Conservation (phyloP, 2,888 invertebrate species). For the Dermolepida albohirtum region DNA sequence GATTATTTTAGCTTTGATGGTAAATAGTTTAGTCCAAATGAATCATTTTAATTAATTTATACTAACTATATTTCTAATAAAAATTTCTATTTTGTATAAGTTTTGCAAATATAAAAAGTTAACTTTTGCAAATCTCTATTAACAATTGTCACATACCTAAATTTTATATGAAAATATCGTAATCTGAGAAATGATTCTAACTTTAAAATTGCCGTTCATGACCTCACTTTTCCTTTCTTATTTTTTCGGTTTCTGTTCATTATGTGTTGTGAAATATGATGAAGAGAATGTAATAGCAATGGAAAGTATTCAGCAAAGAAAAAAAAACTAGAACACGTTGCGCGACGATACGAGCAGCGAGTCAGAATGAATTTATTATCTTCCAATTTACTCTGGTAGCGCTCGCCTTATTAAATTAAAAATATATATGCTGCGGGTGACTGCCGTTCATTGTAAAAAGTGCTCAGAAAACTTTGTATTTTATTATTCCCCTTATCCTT, state of each 20-base stretch:
- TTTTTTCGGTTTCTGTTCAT: slow-evolving; percentile 27
- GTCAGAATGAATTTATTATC: slow-evolving; percentile 40
- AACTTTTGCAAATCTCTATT: too few species aligned
- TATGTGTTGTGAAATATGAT: slow-evolving; percentile 31
- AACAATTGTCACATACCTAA: too few species aligned
- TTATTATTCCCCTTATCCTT: slow-evolving; percentile 26
- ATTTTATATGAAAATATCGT: too few species aligned
- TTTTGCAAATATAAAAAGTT: too few species aligned
- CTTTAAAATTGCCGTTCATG: slow-evolving; percentile 26
- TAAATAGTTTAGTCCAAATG: too few species aligned
- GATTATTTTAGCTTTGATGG: too few species aligned
- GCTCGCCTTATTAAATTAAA: slow-evolving; percentile 40
- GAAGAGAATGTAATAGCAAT: slow-evolving; percentile 4
- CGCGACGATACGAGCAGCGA: slow-evolving; percentile 3
- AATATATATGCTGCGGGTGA: slow-evolving; percentile 25
- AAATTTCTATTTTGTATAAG: too few species aligned
- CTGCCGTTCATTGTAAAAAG: slow-evolving; percentile 16
- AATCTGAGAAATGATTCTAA: not conserved
- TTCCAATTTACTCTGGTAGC: slow-evolving; percentile 39
- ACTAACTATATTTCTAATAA: too few species aligned
- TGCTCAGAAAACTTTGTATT: slow-evolving; percentile 18
- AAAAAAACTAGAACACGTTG: slow-evolving; percentile 23
- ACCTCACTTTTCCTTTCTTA: slow-evolving; percentile 8
- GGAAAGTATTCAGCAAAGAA: slow-evolving; percentile 4
- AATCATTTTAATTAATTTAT: too few species aligned